Evolutionary conservation across 1,140 invertebrate genomes (phyloP).

Genomic region (Thrips palmi): DNA sequence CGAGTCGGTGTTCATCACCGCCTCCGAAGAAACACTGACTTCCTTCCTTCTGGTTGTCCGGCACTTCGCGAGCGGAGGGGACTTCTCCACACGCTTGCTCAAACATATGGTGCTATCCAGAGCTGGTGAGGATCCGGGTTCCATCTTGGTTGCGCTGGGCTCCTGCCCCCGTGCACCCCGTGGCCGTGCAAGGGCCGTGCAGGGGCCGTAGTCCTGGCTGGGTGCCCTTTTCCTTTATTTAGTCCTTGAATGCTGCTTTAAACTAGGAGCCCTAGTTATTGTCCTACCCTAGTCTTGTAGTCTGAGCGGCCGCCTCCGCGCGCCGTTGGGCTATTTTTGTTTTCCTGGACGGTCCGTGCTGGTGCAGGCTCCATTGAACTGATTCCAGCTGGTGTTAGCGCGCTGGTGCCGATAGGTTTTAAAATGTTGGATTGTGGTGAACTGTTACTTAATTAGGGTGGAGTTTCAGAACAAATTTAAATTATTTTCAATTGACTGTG

Average conservation of each 20-base stretch:
- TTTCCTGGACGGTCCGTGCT: too few relatives aligned
- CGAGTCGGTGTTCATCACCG: neutral
- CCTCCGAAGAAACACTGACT: neutral
- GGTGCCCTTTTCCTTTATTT: too few relatives aligned
- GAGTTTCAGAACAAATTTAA: neutral
- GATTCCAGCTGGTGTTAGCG: too few relatives aligned
- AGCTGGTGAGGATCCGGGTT: constrained; percentile 11
- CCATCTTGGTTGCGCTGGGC: neutral
- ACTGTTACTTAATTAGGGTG: constrained; percentile 3
- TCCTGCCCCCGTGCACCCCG: too few relatives aligned
- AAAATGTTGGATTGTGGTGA: constrained; percentile 7
- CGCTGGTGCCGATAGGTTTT: too few relatives aligned
- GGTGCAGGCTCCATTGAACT: too few relatives aligned
- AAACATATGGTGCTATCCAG: constrained; percentile 17
- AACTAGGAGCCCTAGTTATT: neutral
- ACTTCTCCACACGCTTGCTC: constrained; percentile 4
- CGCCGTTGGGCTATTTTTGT: too few relatives aligned
- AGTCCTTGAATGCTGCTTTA: constrained; percentile 1
- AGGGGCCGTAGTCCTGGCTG: too few relatives aligned
- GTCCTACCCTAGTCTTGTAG: constrained; percentile 1
- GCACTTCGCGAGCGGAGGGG: too few relatives aligned
- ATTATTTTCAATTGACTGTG: neutral
- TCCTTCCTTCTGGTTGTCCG: constrained; percentile 2
- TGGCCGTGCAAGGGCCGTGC: too few relatives aligned
- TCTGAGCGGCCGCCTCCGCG: constrained; percentile 1